A percentile compares a stretch with the other conserved stretches of the same genome.
These are phyloP conservation scores for Limnodromus scolopaceus DNA, from an alignment of 2,797 vertebrate genomes.

Conservation along the genomic window DNA sequence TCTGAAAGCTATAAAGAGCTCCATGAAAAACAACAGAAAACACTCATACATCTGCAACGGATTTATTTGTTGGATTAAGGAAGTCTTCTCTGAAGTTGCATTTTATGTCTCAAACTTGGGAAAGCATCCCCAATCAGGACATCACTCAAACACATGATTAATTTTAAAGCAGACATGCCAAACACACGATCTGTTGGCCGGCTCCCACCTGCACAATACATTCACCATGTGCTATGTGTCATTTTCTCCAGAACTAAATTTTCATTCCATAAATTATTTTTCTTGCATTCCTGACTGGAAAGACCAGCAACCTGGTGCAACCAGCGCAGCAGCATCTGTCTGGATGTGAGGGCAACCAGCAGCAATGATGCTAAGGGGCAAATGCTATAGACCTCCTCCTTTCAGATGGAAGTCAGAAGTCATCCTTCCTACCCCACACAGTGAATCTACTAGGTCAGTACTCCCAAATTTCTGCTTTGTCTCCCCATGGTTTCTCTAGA, in stretches of 20 bases:
- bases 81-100: not conserved
- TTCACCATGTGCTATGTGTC: not conserved
- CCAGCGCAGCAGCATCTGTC: not conserved
- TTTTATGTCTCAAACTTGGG: not conserved
- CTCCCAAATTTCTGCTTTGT: not conserved
- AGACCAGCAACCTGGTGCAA: not conserved
- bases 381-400: not conserved
- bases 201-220: not conserved
- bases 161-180: slow-evolving; percentile 6
- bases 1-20: slow-evolving; percentile 60
- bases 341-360: not conserved
- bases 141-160: not conserved
- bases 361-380: not conserved
- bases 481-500: not conserved
- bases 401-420: not conserved
- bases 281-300: not conserved
- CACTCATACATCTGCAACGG: not conserved
- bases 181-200: not conserved
- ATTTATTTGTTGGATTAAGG: slow-evolving; percentile 50
- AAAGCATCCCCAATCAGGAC: not conserved
- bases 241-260: not conserved
- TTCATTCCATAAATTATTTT: not conserved
- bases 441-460: not conserved
- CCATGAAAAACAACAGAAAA: slow-evolving; percentile 38
- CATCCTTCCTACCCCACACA: not conserved